These are phyloP conservation scores for Drosophila miranda DNA, from an alignment of 1,140 invertebrate genomes.

Conservation along the genomic window DNA sequence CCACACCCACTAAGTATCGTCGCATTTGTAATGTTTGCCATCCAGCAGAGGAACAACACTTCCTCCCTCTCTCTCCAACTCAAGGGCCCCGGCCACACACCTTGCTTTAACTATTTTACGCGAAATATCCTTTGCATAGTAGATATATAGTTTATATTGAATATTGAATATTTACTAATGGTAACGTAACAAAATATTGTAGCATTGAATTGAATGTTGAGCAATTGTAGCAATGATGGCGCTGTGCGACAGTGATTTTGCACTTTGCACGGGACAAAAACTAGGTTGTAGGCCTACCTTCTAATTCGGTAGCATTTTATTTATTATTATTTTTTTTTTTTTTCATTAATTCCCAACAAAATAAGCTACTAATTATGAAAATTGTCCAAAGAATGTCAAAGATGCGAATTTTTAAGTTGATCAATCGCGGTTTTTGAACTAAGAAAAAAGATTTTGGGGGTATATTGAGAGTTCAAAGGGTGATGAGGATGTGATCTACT, in stretches of 20 bases:
- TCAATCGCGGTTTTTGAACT: no score
- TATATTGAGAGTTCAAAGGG: no score
- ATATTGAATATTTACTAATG: slow-evolving; percentile 37
- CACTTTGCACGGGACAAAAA: no score
- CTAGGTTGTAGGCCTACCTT: no score
- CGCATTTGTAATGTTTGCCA: slow-evolving; percentile 73
- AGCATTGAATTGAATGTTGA: slow-evolving; percentile 75
- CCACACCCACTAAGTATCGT: slow-evolving; percentile 31
- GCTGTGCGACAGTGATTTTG: neutral
- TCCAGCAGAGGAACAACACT: slow-evolving; percentile 50
- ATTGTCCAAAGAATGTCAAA: no score
- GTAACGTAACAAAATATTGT: slow-evolving; percentile 53
- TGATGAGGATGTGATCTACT: no score
- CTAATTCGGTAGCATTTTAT: no score
- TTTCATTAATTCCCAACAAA: no score
- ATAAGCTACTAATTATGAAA: no score
- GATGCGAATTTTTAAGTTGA: no score
- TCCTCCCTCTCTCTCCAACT: slow-evolving; percentile 15
- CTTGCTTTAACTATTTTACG: slow-evolving; percentile 73
- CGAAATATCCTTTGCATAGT: slow-evolving; percentile 51
- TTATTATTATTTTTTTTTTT: no score
- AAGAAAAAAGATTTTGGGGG: no score
- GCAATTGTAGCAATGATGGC: slow-evolving; percentile 61
- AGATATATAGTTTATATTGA: slow-evolving; percentile 28
- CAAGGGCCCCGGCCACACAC: slow-evolving; percentile 19